Evolutionary conservation across 2,888 invertebrate species (phyloP).

Genomic region (Agrochola lychnidis): DNA sequence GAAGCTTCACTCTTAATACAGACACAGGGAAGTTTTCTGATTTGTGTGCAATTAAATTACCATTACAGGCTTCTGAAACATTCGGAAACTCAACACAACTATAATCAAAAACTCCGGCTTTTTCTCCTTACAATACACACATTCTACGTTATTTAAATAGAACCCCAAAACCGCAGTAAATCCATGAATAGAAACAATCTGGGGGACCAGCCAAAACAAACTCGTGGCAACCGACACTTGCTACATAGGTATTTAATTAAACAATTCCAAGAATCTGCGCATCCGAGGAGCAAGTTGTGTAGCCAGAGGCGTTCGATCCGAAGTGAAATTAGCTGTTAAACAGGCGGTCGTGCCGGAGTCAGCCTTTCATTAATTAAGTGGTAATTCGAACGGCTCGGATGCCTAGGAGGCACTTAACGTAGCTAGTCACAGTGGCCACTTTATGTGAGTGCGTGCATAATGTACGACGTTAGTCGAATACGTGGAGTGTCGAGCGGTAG

Average conservation of each 20-base stretch:
- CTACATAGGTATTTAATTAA: constrained; percentile 64
- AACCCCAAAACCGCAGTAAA: constrained; percentile 1
- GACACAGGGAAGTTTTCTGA: background rate
- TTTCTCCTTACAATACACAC: constrained; percentile 7
- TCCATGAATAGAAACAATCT: constrained; percentile 23
- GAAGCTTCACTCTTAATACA: constrained; percentile 4
- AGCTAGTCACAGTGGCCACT: constrained; percentile 54
- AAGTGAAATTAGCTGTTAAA: constrained; percentile 75
- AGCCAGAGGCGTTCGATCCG: constrained; percentile 66
- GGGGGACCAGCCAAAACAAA: constrained; percentile 29
- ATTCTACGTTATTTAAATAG: background rate
- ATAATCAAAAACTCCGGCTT: constrained; percentile 11
- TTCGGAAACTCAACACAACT: background rate
- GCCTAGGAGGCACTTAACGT: constrained; percentile 57
- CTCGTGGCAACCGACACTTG: constrained; percentile 33
- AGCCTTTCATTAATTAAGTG: constrained; percentile 76
- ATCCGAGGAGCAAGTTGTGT: constrained; percentile 47
- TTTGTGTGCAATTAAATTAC: constrained; percentile 18
- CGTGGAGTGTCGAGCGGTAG: background rate
- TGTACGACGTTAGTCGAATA: constrained; percentile 19
- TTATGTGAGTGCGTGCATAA: constrained; percentile 53
- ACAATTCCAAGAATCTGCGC: constrained; percentile 63
- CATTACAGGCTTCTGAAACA: constrained; percentile 2
- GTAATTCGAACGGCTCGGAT: constrained; percentile 66
- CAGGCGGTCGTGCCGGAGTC: constrained; percentile 69